Base-by-base conservation (phyloP, 2,888 invertebrate species). In the Sepiola atlantica region DNA sequence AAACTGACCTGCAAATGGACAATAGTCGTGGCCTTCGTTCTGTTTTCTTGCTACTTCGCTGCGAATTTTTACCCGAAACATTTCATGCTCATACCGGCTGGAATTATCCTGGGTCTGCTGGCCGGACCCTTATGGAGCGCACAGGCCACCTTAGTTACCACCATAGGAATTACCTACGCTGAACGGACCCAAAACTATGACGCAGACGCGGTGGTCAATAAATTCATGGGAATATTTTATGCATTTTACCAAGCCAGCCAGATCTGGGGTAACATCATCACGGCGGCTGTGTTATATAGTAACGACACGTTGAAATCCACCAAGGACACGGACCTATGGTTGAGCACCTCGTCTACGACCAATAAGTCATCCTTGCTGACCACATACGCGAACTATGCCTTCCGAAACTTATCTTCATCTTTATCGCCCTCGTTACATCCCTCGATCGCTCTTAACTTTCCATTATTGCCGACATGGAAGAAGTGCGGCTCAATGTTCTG, bases 81-180 rank as follows among this genome's bases (percentile, higher is more conserved):
- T 90, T 96, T 95, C 93, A 96, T 96, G 94, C 95, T 97, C 20
- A 95, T 97, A n/a, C 97, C 97, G 0, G 94, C 96, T 0, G 96
- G 97, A 24, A 95, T 97, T 21, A 94, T 96, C 20, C 95, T 97
- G 14, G 97, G 97, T 0, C 94, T 96, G 3, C 94, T 96, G 32
- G 96, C 96, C 1, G 97, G 97, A 4, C 97, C 97, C 21, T 94
- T 97, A 93, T 97, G 97, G 97, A 96, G 96, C 93, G 97, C 97
- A 0, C 97, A 97, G 95, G 96, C 97, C 90, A 97, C 97, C 24
- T 96, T 96, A 94, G 95, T 97, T 18, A 97, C 97, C 14, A 97
- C 97, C 16, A 94, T 97, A 16, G 97, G 97, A 8, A 94, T 97
- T 54, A 96, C 96, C 20, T 96, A 97, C 94, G 96, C 97, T 0